Base-by-base conservation (phyloP, 2,113 vertebrate species). In the Uria aalge region DNA sequence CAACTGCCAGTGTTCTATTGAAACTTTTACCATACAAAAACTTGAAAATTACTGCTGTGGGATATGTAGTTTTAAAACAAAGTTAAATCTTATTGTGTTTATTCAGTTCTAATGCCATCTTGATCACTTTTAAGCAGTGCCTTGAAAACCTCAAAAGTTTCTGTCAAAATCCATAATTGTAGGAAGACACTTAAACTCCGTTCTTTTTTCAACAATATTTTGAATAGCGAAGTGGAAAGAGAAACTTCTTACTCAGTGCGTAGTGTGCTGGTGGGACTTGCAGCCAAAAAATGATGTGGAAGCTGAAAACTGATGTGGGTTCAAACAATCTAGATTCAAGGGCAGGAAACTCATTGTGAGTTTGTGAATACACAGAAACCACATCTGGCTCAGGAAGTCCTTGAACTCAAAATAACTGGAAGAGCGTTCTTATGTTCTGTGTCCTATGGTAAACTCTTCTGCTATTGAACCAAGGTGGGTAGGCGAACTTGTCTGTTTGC, bases 361-460 rank as follows among this genome's bases (percentile, higher is more conserved):
- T 79, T 91, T 45, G 60, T 82, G 81, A 95, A 90, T 91, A 75
- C 56, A 52, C 10, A 91, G 60, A 91, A 93, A 63, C 47, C 20
- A 32, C 55, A 86, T 62, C 59, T 92, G 88, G 59, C 80, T 94
- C 64, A 81, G 89, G 83, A 94, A 94, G 84, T 91, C 84, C 66
- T 97, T 95, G 73, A 94, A 72, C 80, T 87, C 43, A 63, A n/a
- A 92, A 81, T 94, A 91, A 82, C 73, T 87, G 48, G 32, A 81
- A 64, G 53, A 48, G 24, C 50, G 6, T 81, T 94, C 73, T 67
- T 89, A 19, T 23, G 38, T 69, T 95, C 36, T 79, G 32, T 77
- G 56, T 74, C 69, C 64, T 72, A 10, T 45, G 64, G 60, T 87
- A 78, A 95, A 89, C 62, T n/a, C 29, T 62, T 81, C 30, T 48